Evolutionary conservation across 1,140 invertebrate species (phyloP), one percentile per base, ranked within the genome.

Genomic region (Globodera ellingtonae): DNA sequence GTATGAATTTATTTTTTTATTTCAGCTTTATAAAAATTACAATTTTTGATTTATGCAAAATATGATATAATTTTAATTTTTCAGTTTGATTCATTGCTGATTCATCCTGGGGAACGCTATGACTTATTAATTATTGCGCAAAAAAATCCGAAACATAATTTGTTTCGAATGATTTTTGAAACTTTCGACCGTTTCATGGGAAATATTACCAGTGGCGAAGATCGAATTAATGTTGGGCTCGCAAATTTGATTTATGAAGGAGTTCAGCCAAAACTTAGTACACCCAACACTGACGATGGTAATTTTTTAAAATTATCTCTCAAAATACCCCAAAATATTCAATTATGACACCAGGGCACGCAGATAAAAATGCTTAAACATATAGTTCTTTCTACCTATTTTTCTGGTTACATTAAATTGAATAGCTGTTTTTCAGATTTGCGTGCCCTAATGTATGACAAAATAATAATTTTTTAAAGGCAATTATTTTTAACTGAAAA

Each of bases 21-120:
- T 24, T 24, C 24, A 24, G 24, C 24, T 24, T 24, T 24, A 24
- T 13, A 52, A 52, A 52, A 52, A 13, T 9, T 52, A 9, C 13
- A 52, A 52, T 9, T 52, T 52, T 52, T 52, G 13, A 52, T 52
- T 52, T 52, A 52, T 52, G 8, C 5, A 52, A 52, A 52, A 52
- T 52, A 9, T 52, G 13, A 52, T 9, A 52, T 52, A 9, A 24
- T 35, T 35, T 35, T 35, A 35, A 70, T 0, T 70, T 47, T 35
- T 35, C n/a, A 88, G 87, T 81, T 88, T 7, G 86, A 88, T 67
- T 76, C 82, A n/a, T 62, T 89, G 3, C 81, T 86, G n/a, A 72
- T 89, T 5, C 89, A 88, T 79, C 82, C 86, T 18, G 87, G 87
- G 21, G 87, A 88, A 78, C 81, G 87, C 13, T 88, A 88, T 73